phyloP scores from a whole-genome alignment of 1,140 invertebrate genomes.

The Nymphalis io region DNA sequence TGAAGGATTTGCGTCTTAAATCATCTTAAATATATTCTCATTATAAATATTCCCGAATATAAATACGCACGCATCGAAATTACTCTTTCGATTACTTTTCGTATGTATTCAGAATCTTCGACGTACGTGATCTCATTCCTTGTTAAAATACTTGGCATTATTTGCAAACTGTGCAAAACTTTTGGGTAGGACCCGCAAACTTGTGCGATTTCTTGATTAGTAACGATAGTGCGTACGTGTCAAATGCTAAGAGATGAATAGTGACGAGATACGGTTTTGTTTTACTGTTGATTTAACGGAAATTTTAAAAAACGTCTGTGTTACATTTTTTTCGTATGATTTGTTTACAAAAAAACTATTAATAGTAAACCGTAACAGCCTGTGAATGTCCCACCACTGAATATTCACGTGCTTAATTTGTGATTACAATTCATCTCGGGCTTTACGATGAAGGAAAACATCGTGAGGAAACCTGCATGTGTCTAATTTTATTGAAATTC shows the following conservation, averaged over 20 bases:
- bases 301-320: background rate
- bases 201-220: constrained; percentile 21
- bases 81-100: background rate
- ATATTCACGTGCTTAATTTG: too few relatives aligned
- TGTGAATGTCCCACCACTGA: too few relatives aligned
- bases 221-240: constrained; percentile 27
- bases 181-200: constrained; percentile 23
- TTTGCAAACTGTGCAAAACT: constrained; percentile 25
- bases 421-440: too few relatives aligned
- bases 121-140: constrained; percentile 26
- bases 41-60: background rate
- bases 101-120: background rate
- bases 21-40: background rate
- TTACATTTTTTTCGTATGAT: too few relatives aligned
- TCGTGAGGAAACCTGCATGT: too few relatives aligned
- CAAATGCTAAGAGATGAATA: constrained; percentile 15
- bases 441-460: too few relatives aligned
- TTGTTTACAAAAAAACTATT: too few relatives aligned
- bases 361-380: too few relatives aligned
- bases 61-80: background rate
- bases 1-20: background rate
- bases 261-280: constrained; percentile 11
- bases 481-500: too few relatives aligned
- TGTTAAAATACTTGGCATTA: constrained; percentile 25
- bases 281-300: background rate